These are phyloP conservation scores for Cydia splendana DNA, from an alignment of 1,140 invertebrate species.

Conservation along the genomic window DNA sequence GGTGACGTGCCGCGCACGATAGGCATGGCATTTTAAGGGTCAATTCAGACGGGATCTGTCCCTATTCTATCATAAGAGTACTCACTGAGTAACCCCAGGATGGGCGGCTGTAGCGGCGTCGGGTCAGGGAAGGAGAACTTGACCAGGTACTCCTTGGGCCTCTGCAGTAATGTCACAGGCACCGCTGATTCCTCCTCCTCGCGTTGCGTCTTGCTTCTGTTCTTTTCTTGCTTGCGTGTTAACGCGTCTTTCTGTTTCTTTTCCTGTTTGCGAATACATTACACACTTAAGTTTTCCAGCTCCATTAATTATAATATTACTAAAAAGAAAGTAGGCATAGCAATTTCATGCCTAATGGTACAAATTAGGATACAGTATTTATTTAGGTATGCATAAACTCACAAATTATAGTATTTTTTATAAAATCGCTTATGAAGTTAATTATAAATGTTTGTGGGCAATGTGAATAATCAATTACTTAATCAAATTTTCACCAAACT, in stretches of 20 bases:
- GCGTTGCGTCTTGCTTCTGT: slow-evolving; percentile 88
- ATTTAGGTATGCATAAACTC: no score
- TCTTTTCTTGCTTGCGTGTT: slow-evolving; percentile 97
- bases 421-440: no score
- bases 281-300: neutral
- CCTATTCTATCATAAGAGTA: slow-evolving; percentile 39
- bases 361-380: no score
- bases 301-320: neutral
- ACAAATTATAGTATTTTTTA: no score
- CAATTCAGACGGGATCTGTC: no score
- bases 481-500: no score
- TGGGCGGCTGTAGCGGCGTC: slow-evolving; percentile 95
- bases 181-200: slow-evolving; percentile 91
- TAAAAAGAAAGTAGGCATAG: no score
- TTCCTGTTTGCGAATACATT: slow-evolving; percentile 79
- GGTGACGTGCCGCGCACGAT: no score
- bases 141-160: slow-evolving; percentile 96
- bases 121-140: slow-evolving; percentile 99
- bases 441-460: no score
- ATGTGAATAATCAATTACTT: no score
- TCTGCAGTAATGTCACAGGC: slow-evolving; percentile 90
- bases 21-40: no score
- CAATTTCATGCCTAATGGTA: no score
- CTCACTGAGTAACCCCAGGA: slow-evolving; percentile 94
- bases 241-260: slow-evolving; percentile 95